Base-by-base conservation (phyloP, 2,888 invertebrate genomes). In the Daptonema setosum region DNA sequence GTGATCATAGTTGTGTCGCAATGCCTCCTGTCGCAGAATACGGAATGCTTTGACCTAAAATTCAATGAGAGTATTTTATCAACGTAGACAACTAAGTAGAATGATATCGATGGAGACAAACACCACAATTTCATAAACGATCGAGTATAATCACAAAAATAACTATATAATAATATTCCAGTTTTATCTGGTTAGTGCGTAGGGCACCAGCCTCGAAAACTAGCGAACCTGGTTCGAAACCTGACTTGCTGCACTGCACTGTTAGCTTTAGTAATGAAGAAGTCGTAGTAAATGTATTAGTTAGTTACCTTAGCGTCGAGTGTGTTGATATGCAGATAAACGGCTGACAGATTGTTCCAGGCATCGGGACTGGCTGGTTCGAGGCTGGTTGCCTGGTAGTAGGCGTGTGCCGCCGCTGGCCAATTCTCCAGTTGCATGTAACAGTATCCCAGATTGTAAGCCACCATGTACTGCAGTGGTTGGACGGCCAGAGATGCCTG, bases 281-380 rank as follows among this genome's bases (percentile, higher is more conserved):
- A n/a, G n/a, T n/a, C n/a, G n/a, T n/a, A n/a, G n/a, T n/a, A n/a
- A n/a, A n/a, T n/a, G n/a, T n/a, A n/a, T n/a, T n/a, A n/a, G n/a
- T n/a, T n/a, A n/a, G 17, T 17, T 3, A 28, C 41, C 53, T 35
- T 30, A 20, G 54, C 25, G 22, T 78, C 76, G 74, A 87, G 88
- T 68, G 93, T 83, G 0, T 84, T 83, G 56, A 84, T 76, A 67
- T 85, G 83, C 11, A 90, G 81, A 65, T 91, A 87, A 2, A 87
- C 86, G 68, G 91, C 87, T 20, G 90, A 87, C 58, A 97, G 75
- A 72, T 97, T 97, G 73, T 90, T 95, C 97, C 95, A 97, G 0
- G 88, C 88, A 73, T 95, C 91, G 71, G 87, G 93, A 56, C 84
- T 83, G 30, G 66, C 66, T 24, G 68, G 68, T 53, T 69, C 68